Conservation (phyloP, 2,888 invertebrate genomes). For the Tyria jacobaeae region DNA sequence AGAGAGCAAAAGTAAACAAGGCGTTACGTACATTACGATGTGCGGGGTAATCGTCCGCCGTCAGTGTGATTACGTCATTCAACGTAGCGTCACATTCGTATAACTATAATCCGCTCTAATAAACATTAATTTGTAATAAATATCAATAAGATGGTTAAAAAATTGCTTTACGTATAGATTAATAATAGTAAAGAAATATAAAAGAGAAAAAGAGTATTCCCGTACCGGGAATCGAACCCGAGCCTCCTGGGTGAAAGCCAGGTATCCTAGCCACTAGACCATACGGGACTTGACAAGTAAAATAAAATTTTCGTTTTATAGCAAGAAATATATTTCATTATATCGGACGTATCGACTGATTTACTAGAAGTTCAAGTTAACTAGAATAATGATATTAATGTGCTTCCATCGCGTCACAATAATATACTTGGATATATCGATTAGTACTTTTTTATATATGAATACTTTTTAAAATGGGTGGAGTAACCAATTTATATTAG, state of each 20-base stretch:
- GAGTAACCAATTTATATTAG: too few relatives aligned
- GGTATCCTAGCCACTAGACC: constrained; percentile 90
- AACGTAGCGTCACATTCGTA: constrained; percentile 19
- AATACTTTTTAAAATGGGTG: too few relatives aligned
- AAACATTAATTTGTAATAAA: background rate
- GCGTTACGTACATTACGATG: constrained; percentile 17
- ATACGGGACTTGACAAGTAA: constrained; percentile 73
- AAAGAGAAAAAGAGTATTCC: constrained; percentile 71
- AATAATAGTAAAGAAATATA: background rate
- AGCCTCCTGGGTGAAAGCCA: constrained; percentile 91
- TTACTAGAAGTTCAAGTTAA: too few relatives aligned
- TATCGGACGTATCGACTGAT: too few relatives aligned
- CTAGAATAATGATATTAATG: too few relatives aligned
- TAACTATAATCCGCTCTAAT: constrained; percentile 7
- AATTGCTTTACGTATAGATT: background rate
- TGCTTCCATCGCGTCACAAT: too few relatives aligned
- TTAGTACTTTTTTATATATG: too few relatives aligned
- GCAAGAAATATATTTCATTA: background rate
- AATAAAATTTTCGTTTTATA: constrained; percentile 7
- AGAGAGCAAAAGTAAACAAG: constrained; percentile 20
- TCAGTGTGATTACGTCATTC: constrained; percentile 13
- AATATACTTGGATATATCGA: too few relatives aligned
- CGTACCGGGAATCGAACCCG: constrained; percentile 91
- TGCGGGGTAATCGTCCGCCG: constrained; percentile 12
- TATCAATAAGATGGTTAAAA: background rate